Percentiles rank a stretch among this genome's conserved stretches.
These are phyloP conservation scores for Tiaroga cobitis DNA, from an alignment of 2,797 vertebrate species.

Conservation along the genomic window DNA sequence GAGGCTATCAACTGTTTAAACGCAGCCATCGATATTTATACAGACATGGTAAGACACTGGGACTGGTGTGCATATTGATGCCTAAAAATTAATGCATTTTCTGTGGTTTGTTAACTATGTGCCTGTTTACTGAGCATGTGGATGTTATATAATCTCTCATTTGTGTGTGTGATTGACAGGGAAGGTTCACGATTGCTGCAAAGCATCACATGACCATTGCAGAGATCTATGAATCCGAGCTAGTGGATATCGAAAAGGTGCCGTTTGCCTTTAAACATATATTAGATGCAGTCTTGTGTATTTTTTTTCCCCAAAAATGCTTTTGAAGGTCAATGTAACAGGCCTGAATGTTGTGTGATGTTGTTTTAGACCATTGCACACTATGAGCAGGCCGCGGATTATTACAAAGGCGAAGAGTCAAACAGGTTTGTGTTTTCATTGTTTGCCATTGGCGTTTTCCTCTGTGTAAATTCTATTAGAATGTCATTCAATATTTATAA, in stretches of 20 bases:
- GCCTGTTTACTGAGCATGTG: background rate
- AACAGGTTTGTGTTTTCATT: slow-evolving; percentile 75
- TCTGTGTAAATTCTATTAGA: background rate
- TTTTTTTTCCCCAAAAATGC: background rate
- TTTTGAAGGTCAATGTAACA: background rate
- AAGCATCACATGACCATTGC: slow-evolving; percentile 83
- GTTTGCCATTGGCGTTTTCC: background rate
- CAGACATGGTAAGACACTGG: slow-evolving; percentile 90
- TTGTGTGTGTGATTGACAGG: slow-evolving; percentile 71
- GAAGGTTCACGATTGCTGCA: slow-evolving; percentile 79
- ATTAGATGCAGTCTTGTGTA: background rate
- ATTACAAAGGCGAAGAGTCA: slow-evolving; percentile 85
- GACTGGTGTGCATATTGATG: background rate
- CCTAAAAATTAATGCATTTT: background rate
- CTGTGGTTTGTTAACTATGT: background rate
- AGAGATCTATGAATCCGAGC: slow-evolving; percentile 62
- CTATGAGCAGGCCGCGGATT: slow-evolving; percentile 84
- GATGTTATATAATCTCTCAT: slow-evolving; percentile 18
- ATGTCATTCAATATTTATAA: background rate
- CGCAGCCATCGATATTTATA: slow-evolving; percentile 99
- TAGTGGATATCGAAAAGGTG: slow-evolving; percentile 66
- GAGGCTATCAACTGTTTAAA: slow-evolving; percentile 99
- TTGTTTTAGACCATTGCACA: slow-evolving; percentile 80
- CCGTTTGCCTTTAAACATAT: background rate
- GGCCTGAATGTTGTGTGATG: background rate